phyloP scores from a whole-genome alignment of 2,113 vertebrate species.

The Pelecanus crispus region DNA sequence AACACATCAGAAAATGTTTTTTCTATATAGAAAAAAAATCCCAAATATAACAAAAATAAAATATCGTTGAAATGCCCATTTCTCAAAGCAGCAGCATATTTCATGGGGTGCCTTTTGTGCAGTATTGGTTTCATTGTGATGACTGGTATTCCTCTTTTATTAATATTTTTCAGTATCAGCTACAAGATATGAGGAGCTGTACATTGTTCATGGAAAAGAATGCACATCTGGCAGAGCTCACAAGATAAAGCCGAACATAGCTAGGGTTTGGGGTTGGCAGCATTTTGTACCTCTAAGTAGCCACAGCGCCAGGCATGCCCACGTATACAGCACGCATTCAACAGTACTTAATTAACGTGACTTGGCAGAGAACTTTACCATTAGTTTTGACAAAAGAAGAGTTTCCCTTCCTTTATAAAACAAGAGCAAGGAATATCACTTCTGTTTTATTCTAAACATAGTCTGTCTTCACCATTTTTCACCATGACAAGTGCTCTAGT shows the following conservation, averaged over 20 bases:
- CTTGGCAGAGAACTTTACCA: not conserved
- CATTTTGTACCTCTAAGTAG: not conserved
- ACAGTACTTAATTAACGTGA: not conserved
- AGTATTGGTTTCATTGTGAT: not conserved
- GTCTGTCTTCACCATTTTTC: not conserved
- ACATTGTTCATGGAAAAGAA: not conserved
- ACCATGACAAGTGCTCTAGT: not conserved
- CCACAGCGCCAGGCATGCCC: not conserved
- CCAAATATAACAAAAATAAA: not conserved
- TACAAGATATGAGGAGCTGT: not conserved
- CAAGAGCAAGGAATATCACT: not conserved
- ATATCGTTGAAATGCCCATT: not conserved
- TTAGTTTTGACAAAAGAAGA: not conserved
- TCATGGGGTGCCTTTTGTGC: not conserved
- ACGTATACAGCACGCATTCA: not conserved
- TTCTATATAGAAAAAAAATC: not conserved
- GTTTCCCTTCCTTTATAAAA: not conserved
- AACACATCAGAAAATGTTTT: not conserved
- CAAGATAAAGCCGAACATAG: not conserved
- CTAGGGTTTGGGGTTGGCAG: not conserved
- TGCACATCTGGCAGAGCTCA: not conserved
- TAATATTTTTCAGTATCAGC: not conserved
- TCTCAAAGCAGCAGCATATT: not conserved
- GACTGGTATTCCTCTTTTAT: not conserved
- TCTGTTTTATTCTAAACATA: not conserved